Percentiles rank a stretch among this genome's conserved stretches.
Conservation (phyloP, 2,888 invertebrate genomes). For the Mermis nigrescens region DNA sequence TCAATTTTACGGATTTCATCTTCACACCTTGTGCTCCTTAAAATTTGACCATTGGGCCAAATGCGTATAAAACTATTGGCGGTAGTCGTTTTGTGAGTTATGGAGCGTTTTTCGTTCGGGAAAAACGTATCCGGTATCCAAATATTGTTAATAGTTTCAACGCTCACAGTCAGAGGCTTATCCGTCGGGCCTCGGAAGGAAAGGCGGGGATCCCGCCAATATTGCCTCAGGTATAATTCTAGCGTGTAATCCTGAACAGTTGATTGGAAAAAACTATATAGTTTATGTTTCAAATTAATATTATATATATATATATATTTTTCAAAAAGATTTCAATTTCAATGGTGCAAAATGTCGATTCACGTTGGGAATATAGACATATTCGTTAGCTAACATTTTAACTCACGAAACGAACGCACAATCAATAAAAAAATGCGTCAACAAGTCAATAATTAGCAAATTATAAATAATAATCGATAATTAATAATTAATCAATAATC, state of each 20-base stretch:
- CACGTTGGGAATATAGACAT: too few species aligned
- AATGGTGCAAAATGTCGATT: too few species aligned
- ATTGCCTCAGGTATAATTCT: slow-evolving; percentile 29
- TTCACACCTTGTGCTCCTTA: slow-evolving; percentile 24
- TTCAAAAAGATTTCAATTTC: too few species aligned
- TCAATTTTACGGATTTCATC: neutral
- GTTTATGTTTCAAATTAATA: too few species aligned
- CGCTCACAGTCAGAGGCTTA: slow-evolving; percentile 18
- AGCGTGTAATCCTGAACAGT: slow-evolving; percentile 28
- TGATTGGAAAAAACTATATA: neutral
- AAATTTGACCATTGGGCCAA: slow-evolving; percentile 27
- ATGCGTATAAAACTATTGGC: slow-evolving; percentile 31
- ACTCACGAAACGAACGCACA: neutral
- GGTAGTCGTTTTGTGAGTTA: slow-evolving; percentile 30
- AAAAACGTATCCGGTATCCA: slow-evolving; percentile 32
- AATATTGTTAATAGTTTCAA: slow-evolving; percentile 29
- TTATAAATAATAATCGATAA: too few species aligned
- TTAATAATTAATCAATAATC: too few species aligned
- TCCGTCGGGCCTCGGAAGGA: slow-evolving; percentile 18
- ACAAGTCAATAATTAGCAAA: too few species aligned
- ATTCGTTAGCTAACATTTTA: neutral
- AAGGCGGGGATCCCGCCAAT: slow-evolving; percentile 28
- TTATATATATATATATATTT: too few species aligned
- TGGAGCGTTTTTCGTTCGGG: slow-evolving; percentile 30
- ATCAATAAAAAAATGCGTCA: too few species aligned